Evolutionary conservation across 2,888 invertebrate species (phyloP), one percentile per base, ranked within the genome.

Genomic region (Phalangium opilio): DNA sequence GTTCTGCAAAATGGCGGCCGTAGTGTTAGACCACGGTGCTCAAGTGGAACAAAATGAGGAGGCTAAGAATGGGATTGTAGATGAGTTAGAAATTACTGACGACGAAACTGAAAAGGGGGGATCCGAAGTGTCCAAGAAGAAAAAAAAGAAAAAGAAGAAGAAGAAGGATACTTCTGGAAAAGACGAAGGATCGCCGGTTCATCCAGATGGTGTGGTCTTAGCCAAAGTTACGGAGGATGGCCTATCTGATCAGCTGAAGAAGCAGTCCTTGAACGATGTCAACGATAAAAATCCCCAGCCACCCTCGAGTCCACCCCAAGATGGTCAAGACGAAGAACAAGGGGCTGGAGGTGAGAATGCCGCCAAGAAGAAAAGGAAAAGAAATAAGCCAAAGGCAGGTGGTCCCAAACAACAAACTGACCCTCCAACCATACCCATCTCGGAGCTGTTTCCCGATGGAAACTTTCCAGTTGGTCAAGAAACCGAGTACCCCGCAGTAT

Each of bases 391-490:
- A 3, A 39, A 49, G 19, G n/a, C n/a, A n/a, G n/a, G 48, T 40
- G 19, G 45, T 20, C 18, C 41, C 4, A 73, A 73, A 52, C 70
- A 70, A 55, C 84, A 86, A 67, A 84, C 83, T 1, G 74, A 80
- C 64, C 85, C 90, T 14, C 91, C 93, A 10, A 75, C 83, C n/a
- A 74, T 90, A 59, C 80, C 93, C 0, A 81, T 95, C 54, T 72
- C 77, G 2, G 83, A 89, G 45, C 73, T 93, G 17, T 95, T 78
- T 64, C 78, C 87, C 2, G 80, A 86, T 68, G 84, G 74, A 40
- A 70, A 74, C 60, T 95, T 76, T 65, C 96, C 96, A 0, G 76
- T 83, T 61, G 95, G 95, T 17, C 79, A 95, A 69, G 83, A 89
- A 50, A 75, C 81, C 74, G 81, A 89, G 49, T 83, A 95, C 73